A percentile compares a stretch with the other conserved stretches of the same genome.
These are phyloP conservation scores for Hololepta plana DNA, from an alignment of 2,888 invertebrate genomes.

Conservation along the genomic window DNA sequence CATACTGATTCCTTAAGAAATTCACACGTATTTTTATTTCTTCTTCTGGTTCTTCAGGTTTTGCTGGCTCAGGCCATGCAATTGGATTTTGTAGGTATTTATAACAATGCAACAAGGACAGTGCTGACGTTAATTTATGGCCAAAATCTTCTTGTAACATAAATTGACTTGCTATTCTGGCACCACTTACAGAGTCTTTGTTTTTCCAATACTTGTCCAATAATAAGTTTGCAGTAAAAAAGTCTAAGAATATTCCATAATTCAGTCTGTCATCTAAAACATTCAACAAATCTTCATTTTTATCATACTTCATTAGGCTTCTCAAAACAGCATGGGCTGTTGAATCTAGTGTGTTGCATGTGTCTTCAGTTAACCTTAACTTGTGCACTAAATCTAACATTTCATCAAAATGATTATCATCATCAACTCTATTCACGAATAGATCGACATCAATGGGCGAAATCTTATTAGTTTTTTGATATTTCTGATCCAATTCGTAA, in stretches of 20 bases:
- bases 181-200: slow-evolving; percentile 50
- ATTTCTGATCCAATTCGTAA: slow-evolving; percentile 48
- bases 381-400: slow-evolving; percentile 52
- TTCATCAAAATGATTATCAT: slow-evolving; percentile 44
- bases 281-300: slow-evolving; percentile 44
- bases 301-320: slow-evolving; percentile 33
- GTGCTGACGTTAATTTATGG: slow-evolving; percentile 45
- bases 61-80: slow-evolving; percentile 25
- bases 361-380: slow-evolving; percentile 52
- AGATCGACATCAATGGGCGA: slow-evolving; percentile 71
- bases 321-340: slow-evolving; percentile 68
- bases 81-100: slow-evolving; percentile 41
- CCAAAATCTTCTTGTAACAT: slow-evolving; percentile 81
- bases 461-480: slow-evolving; percentile 38
- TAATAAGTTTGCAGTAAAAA: slow-evolving; percentile 57
- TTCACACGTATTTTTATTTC: slow-evolving; percentile 44
- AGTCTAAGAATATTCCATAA: slow-evolving; percentile 85
- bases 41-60: slow-evolving; percentile 26
- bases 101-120: slow-evolving; percentile 59
- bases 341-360: slow-evolving; percentile 53
- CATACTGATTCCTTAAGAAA: slow-evolving; percentile 63
- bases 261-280: slow-evolving; percentile 65
- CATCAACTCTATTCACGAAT: slow-evolving; percentile 49
- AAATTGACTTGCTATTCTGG: slow-evolving; percentile 54
- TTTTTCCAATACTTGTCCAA: slow-evolving; percentile 60